Evolutionary conservation across 2,113 vertebrate genomes (phyloP).

Genomic region (Labeo rohita): DNA sequence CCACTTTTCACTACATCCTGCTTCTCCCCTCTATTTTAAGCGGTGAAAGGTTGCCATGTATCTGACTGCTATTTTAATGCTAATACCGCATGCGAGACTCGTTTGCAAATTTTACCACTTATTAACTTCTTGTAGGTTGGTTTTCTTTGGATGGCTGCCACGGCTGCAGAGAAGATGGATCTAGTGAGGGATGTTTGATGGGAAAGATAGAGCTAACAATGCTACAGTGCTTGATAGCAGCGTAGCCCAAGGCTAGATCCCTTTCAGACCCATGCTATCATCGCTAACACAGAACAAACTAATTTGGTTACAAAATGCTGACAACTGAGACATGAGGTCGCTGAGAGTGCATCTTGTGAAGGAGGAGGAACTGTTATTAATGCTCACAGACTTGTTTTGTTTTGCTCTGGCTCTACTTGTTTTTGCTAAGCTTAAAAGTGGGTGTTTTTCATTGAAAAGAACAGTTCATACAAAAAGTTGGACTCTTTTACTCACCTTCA

Average conservation of each 20-base stretch:
- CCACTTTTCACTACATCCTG: not conserved
- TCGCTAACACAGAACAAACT: slow-evolving; percentile 14
- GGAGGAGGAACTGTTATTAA: not conserved
- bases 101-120: slow-evolving; percentile 49
- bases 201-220: slow-evolving; percentile 36
- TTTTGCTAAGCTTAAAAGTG: not conserved
- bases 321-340: not conserved
- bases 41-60: not conserved
- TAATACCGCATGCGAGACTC: slow-evolving; percentile 27
- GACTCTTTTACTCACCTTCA: not conserved
- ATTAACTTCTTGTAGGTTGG: slow-evolving; percentile 48
- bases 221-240: not conserved
- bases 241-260: slow-evolving; percentile 15
- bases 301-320: slow-evolving; percentile 31
- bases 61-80: slow-evolving; percentile 50
- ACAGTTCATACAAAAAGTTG: not conserved
- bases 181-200: slow-evolving; percentile 37
- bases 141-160: slow-evolving; percentile 48
- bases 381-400: not conserved
- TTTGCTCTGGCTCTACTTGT: not conserved
- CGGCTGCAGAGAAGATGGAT: slow-evolving; percentile 19
- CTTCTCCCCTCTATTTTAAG: slow-evolving; percentile 1
- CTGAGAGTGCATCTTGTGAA: slow-evolving; percentile 17
- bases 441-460: not conserved
- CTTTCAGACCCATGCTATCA: not conserved